phyloP scores from a whole-genome alignment of 2,797 vertebrate genomes.

The Pipistrellus pygmaeus region DNA sequence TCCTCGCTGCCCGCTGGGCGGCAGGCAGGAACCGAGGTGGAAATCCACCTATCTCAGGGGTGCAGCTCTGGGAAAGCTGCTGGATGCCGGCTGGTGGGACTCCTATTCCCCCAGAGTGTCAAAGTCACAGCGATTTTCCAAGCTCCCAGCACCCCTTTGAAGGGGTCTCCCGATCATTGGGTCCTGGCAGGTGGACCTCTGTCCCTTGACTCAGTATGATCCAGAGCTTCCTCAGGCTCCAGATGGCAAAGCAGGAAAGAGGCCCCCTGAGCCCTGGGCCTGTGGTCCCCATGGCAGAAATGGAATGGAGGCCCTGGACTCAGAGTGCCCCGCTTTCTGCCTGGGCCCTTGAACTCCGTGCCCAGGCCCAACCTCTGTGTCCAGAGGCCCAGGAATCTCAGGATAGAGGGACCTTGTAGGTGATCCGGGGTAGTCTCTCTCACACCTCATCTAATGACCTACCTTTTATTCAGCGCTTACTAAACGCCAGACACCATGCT shows the following conservation, averaged over 20 bases:
- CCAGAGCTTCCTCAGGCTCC: neutral
- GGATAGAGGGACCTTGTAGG: neutral
- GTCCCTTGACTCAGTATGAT: neutral
- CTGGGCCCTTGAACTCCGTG: neutral
- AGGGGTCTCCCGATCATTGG: neutral
- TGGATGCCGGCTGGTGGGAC: neutral
- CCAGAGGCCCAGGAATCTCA: neutral
- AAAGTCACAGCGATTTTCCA: neutral
- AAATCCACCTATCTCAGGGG: neutral
- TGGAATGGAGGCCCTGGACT: neutral
- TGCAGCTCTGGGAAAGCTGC: neutral
- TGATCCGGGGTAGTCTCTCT: neutral
- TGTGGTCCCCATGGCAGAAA: neutral
- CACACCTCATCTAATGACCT: neutral
- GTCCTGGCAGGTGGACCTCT: neutral
- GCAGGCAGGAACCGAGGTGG: neutral
- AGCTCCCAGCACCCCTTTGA: neutral
- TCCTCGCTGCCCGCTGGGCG: fast-evolving
- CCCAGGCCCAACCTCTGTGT: neutral
- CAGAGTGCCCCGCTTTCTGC: neutral
- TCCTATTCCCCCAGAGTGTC: neutral
- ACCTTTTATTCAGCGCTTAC: neutral
- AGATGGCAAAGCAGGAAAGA: neutral
- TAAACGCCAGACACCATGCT: neutral
- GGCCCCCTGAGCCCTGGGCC: too few species aligned